A percentile compares a stretch with the other conserved stretches of the same genome.
phyloP scores from a whole-genome alignment of 2,797 vertebrate genomes.

The Trichosurus vulpecula region DNA sequence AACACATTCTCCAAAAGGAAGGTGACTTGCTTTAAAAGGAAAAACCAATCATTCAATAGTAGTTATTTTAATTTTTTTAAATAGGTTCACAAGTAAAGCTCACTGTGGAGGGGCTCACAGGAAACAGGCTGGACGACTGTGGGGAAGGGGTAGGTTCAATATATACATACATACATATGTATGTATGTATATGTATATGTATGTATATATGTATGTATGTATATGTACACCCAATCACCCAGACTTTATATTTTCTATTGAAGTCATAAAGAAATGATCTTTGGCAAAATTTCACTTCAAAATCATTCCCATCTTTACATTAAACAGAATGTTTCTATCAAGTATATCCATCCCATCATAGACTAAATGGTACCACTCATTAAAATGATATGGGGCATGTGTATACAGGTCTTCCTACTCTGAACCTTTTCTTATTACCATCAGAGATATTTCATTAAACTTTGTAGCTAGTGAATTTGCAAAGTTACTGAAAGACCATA shows the following conservation, averaged over 20 bases:
- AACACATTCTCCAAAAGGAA: neutral
- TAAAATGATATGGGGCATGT: neutral
- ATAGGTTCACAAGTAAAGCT: neutral
- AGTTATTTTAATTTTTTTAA: neutral
- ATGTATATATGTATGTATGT: no score
- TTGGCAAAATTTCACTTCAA: neutral
- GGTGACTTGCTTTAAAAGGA: neutral
- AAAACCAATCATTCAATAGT: neutral
- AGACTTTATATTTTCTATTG: neutral
- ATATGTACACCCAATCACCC: no score
- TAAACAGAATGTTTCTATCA: neutral
- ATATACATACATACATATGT: no score
- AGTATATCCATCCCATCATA: neutral
- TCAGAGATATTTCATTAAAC: neutral
- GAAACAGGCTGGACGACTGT: neutral
- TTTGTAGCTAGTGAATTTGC: neutral
- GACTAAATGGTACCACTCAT: neutral
- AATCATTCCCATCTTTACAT: neutral
- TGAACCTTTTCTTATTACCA: neutral
- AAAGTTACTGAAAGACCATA: neutral
- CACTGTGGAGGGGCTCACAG: neutral
- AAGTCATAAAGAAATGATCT: neutral
- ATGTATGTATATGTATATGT: no score
- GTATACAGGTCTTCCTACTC: neutral
- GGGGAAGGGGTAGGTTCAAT: neutral